Evolutionary conservation across 2,797 vertebrate genomes (phyloP), one percentile per base, ranked within the genome.

Genomic region (Pristis pectinata): DNA sequence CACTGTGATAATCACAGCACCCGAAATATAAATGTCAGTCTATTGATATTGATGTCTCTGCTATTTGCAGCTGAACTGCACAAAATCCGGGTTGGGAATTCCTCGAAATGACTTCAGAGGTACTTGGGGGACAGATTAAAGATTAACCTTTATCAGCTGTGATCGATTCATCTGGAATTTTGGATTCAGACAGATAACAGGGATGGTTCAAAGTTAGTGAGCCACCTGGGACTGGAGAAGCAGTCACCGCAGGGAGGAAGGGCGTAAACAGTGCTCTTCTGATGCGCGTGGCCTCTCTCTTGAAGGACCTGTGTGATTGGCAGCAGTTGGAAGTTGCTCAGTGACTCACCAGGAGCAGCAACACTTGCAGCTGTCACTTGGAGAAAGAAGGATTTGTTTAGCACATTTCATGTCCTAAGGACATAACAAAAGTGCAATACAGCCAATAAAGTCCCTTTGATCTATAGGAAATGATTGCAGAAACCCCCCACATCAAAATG

Each of bases 11-110:
- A 93, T 74, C 70, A 49, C 70, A 74, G 9, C 2, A 24, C 13
- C 92, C 53, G 11, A 30, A 70, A 74, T 70, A 93, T 93, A 74
- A 93, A 93, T 74, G 92, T 74, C 92, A 93, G 49, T 93, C 41
- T 74, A 49, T 53, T 72, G 92, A 70, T 93, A 49, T 53, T 74
- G 41, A 72, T 0, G 70, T 74, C 67, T 34, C 27, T 64, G 59
- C 34, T 15, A 19, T 7, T 17, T 72, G 22, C 67, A 30, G 91
- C 64, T 30, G 24, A 72, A 8, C 6, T 49, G 37, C 67, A 74
- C 37, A 37, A 67, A 93, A 49, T 9, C 91, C 72, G 41, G 3
- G 24, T 24, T 37, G 15, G 61, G 19, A 44, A 70, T 44, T 92
- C 89, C 37, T 8, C 22, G 37, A 44, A 11, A 30, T 9, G 56